phyloP scores from a whole-genome alignment of 2,888 invertebrate species.

The Osmoderma eremita region DNA sequence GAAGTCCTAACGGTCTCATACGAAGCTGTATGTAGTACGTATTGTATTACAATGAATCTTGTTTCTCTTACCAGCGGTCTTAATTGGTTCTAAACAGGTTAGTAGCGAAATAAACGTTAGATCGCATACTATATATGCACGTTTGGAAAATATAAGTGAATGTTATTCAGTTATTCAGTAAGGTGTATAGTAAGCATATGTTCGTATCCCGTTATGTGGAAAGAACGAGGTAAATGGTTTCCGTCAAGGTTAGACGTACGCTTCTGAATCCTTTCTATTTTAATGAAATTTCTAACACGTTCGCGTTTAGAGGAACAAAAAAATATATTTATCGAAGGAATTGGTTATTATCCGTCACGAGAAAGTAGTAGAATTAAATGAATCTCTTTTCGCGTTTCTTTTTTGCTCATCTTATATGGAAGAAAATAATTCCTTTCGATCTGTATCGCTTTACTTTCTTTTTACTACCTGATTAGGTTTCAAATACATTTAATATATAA shows the following conservation, averaged over 20 bases:
- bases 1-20: not conserved
- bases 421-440: too few species aligned
- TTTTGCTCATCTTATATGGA: not conserved
- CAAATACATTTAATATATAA: too few species aligned
- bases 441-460: too few species aligned
- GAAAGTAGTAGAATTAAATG: slow-evolving; percentile 19
- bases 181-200: slow-evolving; percentile 1
- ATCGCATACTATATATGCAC: not conserved
- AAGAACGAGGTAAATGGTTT: slow-evolving; percentile 6
- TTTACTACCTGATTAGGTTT: too few species aligned
- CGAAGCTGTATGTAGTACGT: not conserved
- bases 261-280: slow-evolving; percentile 22
- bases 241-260: slow-evolving; percentile 21
- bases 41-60: not conserved
- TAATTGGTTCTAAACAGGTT: slow-evolving; percentile 19
- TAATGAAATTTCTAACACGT: slow-evolving; percentile 27
- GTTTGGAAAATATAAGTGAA: slow-evolving; percentile 22
- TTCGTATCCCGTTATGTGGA: not conserved
- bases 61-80: not conserved
- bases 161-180: slow-evolving; percentile 19
- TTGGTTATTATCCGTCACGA: not conserved
- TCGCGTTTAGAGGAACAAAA: slow-evolving; percentile 8
- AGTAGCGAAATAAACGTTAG: not conserved
- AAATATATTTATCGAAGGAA: slow-evolving; percentile 6
- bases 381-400: not conserved